Base-by-base conservation (phyloP, 2,797 vertebrate genomes). In the Antennarius maculatus region DNA sequence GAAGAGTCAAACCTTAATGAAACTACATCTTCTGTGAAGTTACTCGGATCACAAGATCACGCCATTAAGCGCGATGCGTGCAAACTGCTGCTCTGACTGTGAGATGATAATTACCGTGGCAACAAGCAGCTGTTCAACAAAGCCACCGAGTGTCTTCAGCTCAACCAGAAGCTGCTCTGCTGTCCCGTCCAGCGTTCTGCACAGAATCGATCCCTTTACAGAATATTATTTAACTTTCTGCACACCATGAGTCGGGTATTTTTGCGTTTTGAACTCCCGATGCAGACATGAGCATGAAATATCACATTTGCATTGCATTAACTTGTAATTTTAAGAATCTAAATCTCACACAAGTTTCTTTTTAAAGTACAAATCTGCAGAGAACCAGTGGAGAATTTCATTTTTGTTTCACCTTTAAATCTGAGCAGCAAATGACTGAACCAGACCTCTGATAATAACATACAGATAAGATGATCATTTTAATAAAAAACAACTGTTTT, bases 21-120 rank as follows among this genome's bases (percentile, higher is more conserved):
- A 73, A 71, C 66, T 42, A 39, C 58, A 73, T 80, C 48, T 72
- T 77, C 73, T 67, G 77, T 64, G 50, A 60, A 23, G 18, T 27
- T 58, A 59, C 43, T 48, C 60, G 39, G 37, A 67, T 54, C 59
- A 59, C 43, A 49, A 39, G 48, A 10, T 14, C 0, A 28, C 37
- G 41, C 29, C 39, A 53, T 54, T 61, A 71, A 46, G 1, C 18
- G 37, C 45, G 16, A 11, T 39, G 41, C 16, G 52, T 59, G 16
- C 27, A 7, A 11, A 29, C 48, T 27, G 8, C 27, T 52, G 12
- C 48, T 66, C 31, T 17, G 3, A 42, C 41, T 53, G 1, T 11
- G 27, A 23, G 29, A 39, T 39, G 37, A 39, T 39, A 8, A 8
- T 34, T 8, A 34, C 31, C 31, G 31, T 34, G 31, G 31, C 31